These are phyloP conservation scores for Corythornis leucogaster DNA, from an alignment of 2,797 vertebrate species.

Conservation along the genomic window DNA sequence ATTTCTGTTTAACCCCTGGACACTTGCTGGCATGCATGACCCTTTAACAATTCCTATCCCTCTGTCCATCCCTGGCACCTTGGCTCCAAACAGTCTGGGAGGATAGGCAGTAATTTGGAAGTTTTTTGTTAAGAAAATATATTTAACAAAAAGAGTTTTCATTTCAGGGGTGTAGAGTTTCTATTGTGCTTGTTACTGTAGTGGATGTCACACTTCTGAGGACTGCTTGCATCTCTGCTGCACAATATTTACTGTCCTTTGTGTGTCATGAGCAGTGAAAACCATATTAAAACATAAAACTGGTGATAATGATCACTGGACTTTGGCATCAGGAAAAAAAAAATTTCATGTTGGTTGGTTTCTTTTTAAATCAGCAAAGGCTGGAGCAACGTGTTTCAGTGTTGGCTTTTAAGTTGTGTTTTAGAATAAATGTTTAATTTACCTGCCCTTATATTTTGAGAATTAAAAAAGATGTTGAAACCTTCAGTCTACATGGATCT, in stretches of 20 bases:
- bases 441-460: background rate
- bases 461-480: background rate
- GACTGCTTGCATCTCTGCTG: background rate
- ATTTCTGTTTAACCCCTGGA: conserved; percentile 82
- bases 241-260: background rate
- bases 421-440: background rate
- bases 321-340: conserved; percentile 37
- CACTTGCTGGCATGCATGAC: conserved; percentile 74
- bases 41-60: conserved; percentile 76
- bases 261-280: background rate
- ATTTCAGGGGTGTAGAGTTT: background rate
- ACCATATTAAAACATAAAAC: background rate
- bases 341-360: too few species aligned
- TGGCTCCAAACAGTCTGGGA: conserved; percentile 74
- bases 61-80: conserved; percentile 76
- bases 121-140: conserved; percentile 19
- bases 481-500: background rate
- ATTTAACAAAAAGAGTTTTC: conserved; percentile 8
- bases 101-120: conserved; percentile 54
- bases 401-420: background rate
- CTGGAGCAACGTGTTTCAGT: background rate
- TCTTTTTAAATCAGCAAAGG: background rate
- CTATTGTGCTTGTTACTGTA: background rate
- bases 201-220: background rate
- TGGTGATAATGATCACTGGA: background rate